These are phyloP conservation scores for Cisticola juncidis DNA, from an alignment of 2,113 vertebrate species.

Conservation along the genomic window DNA sequence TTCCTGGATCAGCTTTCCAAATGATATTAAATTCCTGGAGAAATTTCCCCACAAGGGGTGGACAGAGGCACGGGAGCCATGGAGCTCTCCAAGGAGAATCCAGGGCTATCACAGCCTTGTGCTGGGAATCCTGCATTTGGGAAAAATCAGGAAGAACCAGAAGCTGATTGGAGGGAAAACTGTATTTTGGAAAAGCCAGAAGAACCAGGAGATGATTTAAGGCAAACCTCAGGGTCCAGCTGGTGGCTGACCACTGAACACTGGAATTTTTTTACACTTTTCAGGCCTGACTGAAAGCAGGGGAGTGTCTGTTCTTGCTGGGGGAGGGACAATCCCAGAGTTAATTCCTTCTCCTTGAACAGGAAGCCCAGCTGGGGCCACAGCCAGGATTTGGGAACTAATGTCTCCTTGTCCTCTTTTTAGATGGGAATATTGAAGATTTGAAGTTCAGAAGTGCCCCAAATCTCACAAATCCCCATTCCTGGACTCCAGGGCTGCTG, in stretches of 20 bases:
- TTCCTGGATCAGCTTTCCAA: constrained; percentile 5
- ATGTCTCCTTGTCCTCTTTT: not conserved
- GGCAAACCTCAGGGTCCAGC: not conserved
- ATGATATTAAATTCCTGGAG: not conserved
- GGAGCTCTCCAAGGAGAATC: not conserved
- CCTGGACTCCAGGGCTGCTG: not conserved
- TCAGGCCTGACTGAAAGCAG: not conserved
- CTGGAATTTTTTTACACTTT: not conserved
- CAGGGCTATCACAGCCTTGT: not conserved
- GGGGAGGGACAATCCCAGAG: not conserved
- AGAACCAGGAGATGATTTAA: not conserved
- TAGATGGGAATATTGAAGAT: not conserved
- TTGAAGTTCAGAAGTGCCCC: not conserved
- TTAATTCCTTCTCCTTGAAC: not conserved
- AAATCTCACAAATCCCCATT: not conserved
- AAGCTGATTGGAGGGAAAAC: not conserved
- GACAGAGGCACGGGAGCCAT: not conserved
- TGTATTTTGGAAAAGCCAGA: not conserved
- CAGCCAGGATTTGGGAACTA: not conserved
- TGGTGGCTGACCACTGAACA: not conserved
- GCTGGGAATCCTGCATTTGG: not conserved
- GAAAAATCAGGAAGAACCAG: not conserved
- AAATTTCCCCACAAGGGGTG: not conserved
- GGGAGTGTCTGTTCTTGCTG: not conserved
- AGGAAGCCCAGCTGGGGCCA: not conserved